Evolutionary conservation across 2,888 invertebrate genomes (phyloP).

Genomic region (Stegophylla sp.): DNA sequence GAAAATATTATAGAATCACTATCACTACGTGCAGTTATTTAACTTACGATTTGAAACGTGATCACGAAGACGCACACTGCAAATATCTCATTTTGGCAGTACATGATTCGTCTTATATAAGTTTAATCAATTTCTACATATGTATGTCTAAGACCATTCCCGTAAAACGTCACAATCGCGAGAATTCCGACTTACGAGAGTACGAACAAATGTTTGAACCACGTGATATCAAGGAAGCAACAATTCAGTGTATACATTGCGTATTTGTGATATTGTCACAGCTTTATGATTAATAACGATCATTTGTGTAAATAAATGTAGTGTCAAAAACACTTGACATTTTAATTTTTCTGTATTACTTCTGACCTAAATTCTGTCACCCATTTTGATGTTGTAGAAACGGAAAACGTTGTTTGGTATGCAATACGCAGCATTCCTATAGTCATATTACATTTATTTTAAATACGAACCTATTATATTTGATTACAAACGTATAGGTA

Average conservation of each 20-base stretch:
- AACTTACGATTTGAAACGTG: neutral
- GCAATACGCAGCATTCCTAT: too few relatives aligned
- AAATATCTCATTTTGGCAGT: neutral
- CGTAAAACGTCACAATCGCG: too few relatives aligned
- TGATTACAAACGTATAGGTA: too few relatives aligned
- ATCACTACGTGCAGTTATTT: neutral
- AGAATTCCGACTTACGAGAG: too few relatives aligned
- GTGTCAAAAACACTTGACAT: neutral
- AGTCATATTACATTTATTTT: too few relatives aligned
- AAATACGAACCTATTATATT: too few relatives aligned
- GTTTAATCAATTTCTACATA: neutral
- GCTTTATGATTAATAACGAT: neutral
- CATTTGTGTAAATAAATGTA: slow-evolving; percentile 7
- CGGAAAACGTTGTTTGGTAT: too few relatives aligned
- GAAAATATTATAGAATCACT: too few relatives aligned
- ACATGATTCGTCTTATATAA: neutral
- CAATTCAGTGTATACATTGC: neutral
- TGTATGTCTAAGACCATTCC: neutral
- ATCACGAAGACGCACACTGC: neutral
- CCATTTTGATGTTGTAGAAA: too few relatives aligned
- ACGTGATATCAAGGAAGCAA: too few relatives aligned
- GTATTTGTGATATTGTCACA: neutral
- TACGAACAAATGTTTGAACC: too few relatives aligned
- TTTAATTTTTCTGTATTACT: neutral
- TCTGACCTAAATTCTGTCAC: neutral